Conservation (phyloP, 2,888 invertebrate species). For the Agriopis marginaria region DNA sequence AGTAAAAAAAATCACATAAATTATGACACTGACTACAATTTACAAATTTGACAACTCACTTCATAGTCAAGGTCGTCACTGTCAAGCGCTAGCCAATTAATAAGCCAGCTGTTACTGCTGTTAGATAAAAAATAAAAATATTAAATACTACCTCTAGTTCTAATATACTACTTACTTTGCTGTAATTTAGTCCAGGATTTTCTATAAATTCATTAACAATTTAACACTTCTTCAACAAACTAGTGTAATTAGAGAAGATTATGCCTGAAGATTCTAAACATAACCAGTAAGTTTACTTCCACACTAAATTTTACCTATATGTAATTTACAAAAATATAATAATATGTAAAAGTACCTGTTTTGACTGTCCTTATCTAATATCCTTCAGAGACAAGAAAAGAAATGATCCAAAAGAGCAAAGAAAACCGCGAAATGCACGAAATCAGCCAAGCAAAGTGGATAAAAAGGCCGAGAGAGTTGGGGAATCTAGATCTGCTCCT, state of each 20-base stretch:
- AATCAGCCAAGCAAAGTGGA: conserved; percentile 46
- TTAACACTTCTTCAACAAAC: not conserved
- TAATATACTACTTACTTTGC: too few relatives aligned
- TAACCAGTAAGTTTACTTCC: conserved; percentile 58
- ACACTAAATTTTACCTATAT: conserved; percentile 3
- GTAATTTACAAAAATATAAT: too few relatives aligned
- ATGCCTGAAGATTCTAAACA: conserved; percentile 73
- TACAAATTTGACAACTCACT: too few relatives aligned
- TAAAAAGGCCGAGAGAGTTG: conserved; percentile 52
- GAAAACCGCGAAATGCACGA: conserved; percentile 58
- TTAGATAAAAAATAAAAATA: too few relatives aligned
- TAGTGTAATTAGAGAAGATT: conserved; percentile 24
- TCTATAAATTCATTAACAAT: not conserved
- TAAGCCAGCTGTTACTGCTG: too few relatives aligned
- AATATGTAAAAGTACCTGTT: too few relatives aligned
- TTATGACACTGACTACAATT: too few relatives aligned
- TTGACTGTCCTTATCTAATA: too few relatives aligned
- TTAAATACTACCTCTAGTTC: too few relatives aligned
- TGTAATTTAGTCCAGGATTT: not conserved
- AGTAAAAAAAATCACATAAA: too few relatives aligned
- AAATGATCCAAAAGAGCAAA: conserved; percentile 74
- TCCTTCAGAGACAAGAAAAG: conserved; percentile 67
- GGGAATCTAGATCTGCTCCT: conserved; percentile 51
- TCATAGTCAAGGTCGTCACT: too few relatives aligned
- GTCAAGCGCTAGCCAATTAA: too few relatives aligned